Conservation (phyloP, 2,113 vertebrate genomes). For the Myiagra hebetior region DNA sequence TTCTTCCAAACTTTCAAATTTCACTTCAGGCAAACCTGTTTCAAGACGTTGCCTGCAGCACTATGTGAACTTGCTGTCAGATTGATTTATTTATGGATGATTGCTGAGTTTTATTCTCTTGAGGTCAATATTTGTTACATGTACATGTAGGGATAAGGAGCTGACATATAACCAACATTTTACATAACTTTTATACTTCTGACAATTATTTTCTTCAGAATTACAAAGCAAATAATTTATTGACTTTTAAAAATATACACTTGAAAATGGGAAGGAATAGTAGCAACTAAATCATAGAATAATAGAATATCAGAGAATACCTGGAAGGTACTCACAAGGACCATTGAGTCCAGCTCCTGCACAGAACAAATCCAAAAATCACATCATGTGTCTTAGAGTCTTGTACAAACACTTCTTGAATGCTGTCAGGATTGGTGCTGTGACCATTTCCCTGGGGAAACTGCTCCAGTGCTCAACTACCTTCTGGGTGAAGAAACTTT, state of each 20-base stretch:
- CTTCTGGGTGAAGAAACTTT: background rate
- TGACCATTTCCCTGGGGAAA: background rate
- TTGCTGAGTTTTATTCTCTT: background rate
- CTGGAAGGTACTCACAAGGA: background rate
- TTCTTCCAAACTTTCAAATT: constrained; percentile 16
- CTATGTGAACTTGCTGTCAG: constrained; percentile 51
- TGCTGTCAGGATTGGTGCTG: background rate
- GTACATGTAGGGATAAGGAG: background rate
- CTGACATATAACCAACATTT: background rate
- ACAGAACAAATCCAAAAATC: background rate
- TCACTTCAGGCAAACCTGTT: constrained; percentile 44
- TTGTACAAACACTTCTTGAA: background rate
- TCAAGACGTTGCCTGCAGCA: constrained; percentile 48
- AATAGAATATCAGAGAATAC: background rate
- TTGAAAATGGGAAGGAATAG: background rate
- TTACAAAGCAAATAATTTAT: background rate
- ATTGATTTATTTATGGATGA: constrained; percentile 41
- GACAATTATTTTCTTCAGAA: background rate
- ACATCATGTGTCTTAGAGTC: too few species aligned
- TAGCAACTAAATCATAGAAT: background rate
- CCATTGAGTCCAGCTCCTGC: background rate
- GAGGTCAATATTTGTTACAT: constrained; percentile 11
- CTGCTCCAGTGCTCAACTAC: background rate
- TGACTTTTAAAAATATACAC: background rate
- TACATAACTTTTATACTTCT: background rate